phyloP scores from a whole-genome alignment of 2,888 invertebrate species.

The Sipha maydis region DNA sequence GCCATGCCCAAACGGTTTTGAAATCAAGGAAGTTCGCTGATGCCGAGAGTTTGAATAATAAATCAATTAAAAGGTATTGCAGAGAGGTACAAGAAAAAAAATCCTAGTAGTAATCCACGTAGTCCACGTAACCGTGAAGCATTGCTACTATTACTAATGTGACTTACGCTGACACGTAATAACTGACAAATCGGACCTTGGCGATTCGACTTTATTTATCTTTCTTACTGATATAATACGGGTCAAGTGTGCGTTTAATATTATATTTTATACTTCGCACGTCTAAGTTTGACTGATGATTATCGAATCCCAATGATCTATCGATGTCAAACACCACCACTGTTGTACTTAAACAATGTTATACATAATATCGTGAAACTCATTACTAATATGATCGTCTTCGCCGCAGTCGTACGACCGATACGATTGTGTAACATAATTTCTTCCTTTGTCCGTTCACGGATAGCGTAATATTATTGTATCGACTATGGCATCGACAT shows the following conservation, averaged over 20 bases:
- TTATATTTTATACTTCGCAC: not conserved
- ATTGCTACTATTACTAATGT: not conserved
- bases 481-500: not conserved
- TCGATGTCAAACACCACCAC: not conserved
- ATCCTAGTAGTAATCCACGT: too few relatives aligned
- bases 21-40: too few relatives aligned
- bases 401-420: not conserved
- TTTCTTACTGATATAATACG: not conserved
- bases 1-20: too few relatives aligned
- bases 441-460: not conserved
- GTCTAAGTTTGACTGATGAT: not conserved
- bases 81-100: too few relatives aligned
- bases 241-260: not conserved
- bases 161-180: not conserved
- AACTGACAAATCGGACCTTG: slow-evolving; percentile 15
- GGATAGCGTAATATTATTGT: not conserved
- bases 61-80: too few relatives aligned
- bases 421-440: not conserved
- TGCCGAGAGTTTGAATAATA: too few relatives aligned
- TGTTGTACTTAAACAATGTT: too few relatives aligned
- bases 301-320: slow-evolving; percentile 17
- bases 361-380: not conserved
- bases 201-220: slow-evolving; percentile 1
- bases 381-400: not conserved
- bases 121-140: too few relatives aligned